Evolutionary conservation across 2,888 invertebrate genomes (phyloP).

Genomic region (Melanchra persicariae): DNA sequence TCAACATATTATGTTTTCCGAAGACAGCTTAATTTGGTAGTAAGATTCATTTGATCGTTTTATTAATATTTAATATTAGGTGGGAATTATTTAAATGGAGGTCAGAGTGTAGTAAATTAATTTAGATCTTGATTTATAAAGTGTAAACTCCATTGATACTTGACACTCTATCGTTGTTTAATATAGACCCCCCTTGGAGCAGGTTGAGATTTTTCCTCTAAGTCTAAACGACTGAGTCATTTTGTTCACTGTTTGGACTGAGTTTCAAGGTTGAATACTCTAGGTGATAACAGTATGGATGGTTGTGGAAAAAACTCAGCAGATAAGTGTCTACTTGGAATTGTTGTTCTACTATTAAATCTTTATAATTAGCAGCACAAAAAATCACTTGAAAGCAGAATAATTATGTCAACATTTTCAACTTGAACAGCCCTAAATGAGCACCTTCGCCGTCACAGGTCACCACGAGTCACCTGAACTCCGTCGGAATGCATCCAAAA

Average conservation of each 20-base stretch:
- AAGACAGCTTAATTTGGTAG: constrained; percentile 46
- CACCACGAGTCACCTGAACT: background rate
- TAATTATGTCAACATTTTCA: too few species aligned
- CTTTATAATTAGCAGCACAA: too few species aligned
- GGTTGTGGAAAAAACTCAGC: background rate
- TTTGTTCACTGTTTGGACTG: background rate
- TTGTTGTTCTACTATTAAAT: too few species aligned
- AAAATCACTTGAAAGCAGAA: background rate
- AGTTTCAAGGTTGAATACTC: background rate
- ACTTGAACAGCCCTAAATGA: background rate
- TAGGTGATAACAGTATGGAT: background rate
- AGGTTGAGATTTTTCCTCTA: background rate
- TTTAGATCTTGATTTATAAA: constrained; percentile 30
- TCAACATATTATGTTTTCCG: background rate
- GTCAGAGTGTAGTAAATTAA: constrained; percentile 37
- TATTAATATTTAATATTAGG: constrained; percentile 39
- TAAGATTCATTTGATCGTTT: constrained; percentile 29
- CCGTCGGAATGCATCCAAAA: constrained; percentile 15
- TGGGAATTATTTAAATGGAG: constrained; percentile 32
- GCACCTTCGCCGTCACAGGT: background rate
- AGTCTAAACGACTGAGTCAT: background rate
- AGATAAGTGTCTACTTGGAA: too few species aligned
- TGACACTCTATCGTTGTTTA: constrained; percentile 7
- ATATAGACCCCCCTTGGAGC: constrained; percentile 5
- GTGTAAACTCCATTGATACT: constrained; percentile 28